Evolutionary conservation across 2,888 invertebrate species (phyloP).

Genomic region (Pardosa pseudoannulata): DNA sequence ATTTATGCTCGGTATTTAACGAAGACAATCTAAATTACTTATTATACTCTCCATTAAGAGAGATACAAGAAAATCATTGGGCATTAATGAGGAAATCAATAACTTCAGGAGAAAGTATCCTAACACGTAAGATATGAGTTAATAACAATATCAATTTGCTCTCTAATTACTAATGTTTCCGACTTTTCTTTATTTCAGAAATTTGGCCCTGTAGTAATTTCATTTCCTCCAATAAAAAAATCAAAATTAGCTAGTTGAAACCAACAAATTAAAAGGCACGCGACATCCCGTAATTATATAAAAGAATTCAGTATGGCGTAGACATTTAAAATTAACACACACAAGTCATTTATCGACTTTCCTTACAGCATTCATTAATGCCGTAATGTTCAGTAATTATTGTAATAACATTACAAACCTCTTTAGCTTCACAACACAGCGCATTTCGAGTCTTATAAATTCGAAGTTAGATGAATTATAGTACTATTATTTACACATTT

Average conservation of each 20-base stretch:
- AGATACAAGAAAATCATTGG: constrained; percentile 19
- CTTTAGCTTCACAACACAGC: not conserved
- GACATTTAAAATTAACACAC: constrained; percentile 9
- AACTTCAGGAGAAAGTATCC: not conserved
- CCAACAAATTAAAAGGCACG: not conserved
- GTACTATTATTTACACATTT: too few relatives aligned
- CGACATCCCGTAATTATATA: not conserved
- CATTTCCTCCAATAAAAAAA: not conserved
- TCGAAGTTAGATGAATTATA: too few relatives aligned
- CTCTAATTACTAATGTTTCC: constrained; percentile 10
- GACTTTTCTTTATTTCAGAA: not conserved
- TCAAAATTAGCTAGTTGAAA: not conserved
- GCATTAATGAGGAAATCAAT: constrained; percentile 15
- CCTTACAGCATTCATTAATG: not conserved
- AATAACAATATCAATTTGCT: constrained; percentile 12
- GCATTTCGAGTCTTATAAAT: too few relatives aligned
- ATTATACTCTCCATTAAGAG: constrained; percentile 6
- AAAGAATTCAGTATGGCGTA: not conserved
- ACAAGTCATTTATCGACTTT: constrained; percentile 7
- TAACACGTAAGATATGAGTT: constrained; percentile 15
- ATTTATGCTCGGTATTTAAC: not conserved
- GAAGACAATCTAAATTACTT: constrained; percentile 18
- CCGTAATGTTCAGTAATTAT: not conserved
- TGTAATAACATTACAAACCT: not conserved
- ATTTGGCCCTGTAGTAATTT: not conserved